phyloP scores from a whole-genome alignment of 2,113 vertebrate species.

The Cromileptes altivelis region DNA sequence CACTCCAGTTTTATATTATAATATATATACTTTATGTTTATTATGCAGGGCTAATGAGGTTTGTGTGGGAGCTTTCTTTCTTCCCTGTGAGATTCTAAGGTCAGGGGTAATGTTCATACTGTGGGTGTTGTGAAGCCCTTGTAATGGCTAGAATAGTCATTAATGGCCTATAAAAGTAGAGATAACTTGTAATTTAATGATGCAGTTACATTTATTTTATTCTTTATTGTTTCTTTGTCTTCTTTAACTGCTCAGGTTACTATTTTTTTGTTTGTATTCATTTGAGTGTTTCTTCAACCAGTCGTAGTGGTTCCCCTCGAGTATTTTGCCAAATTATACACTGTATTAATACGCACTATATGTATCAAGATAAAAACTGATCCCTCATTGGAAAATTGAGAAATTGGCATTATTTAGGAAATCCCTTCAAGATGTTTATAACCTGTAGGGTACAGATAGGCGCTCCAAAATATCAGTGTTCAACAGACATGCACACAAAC shows the following conservation, averaged over 20 bases:
- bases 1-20: background rate
- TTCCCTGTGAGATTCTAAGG: constrained; percentile 9
- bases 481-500: constrained; percentile 25
- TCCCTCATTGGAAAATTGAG: background rate
- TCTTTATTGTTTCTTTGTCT: background rate
- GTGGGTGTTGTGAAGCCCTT: constrained; percentile 20
- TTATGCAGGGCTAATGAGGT: constrained; percentile 34
- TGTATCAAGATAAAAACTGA: background rate
- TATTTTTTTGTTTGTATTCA: background rate
- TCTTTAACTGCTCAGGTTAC: background rate
- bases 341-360: background rate
- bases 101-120: constrained; percentile 31
- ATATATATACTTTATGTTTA: constrained; percentile 2
- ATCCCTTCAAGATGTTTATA: background rate
- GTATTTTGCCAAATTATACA: background rate
- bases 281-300: background rate
- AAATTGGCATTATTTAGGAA: background rate
- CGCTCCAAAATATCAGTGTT: constrained; percentile 14
- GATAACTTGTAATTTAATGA: constrained; percentile 24
- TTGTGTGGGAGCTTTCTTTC: constrained; percentile 36
- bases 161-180: constrained; percentile 34
- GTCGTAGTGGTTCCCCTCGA: no score
- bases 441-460: background rate
- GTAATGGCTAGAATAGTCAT: constrained; percentile 28
- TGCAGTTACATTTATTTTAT: background rate